A percentile compares a stretch with the other conserved stretches of the same genome.
phyloP scores from a whole-genome alignment of 2,113 vertebrate genomes.

The Amazona guildingii region DNA sequence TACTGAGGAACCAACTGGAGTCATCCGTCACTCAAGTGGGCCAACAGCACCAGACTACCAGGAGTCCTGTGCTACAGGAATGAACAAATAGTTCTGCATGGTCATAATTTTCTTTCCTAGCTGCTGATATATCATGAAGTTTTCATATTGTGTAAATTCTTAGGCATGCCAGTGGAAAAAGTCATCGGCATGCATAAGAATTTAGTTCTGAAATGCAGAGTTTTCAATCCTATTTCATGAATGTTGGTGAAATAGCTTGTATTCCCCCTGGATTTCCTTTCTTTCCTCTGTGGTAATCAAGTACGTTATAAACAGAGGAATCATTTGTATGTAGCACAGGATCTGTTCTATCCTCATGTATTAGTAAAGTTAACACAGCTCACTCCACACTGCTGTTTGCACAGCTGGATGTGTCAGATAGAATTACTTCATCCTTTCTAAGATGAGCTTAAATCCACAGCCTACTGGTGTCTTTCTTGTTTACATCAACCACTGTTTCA shows the following conservation, averaged over 20 bases:
- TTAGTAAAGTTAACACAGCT: conserved; percentile 66
- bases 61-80: neutral
- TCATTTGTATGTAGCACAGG: conserved; percentile 35
- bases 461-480: conserved; percentile 54
- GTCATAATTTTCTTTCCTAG: neutral
- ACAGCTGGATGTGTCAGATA: conserved; percentile 67
- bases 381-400: conserved; percentile 62
- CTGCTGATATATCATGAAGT: neutral
- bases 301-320: conserved; percentile 13
- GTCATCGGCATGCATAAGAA: neutral
- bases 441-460: conserved; percentile 58
- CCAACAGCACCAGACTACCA: neutral
- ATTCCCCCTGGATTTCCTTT: neutral
- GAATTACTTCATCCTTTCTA: conserved; percentile 62
- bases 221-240: conserved; percentile 28
- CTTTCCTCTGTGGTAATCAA: neutral
- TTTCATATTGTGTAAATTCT: conserved; percentile 26
- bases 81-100: neutral
- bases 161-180: conserved; percentile 27
- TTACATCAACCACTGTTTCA: conserved; percentile 34
- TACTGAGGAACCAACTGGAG: neutral
- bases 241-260: conserved; percentile 18
- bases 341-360: conserved; percentile 51
- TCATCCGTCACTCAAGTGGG: neutral
- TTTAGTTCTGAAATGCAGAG: conserved; percentile 16